Conservation (phyloP, 2,797 vertebrate species). For the Galago senegalensis region DNA sequence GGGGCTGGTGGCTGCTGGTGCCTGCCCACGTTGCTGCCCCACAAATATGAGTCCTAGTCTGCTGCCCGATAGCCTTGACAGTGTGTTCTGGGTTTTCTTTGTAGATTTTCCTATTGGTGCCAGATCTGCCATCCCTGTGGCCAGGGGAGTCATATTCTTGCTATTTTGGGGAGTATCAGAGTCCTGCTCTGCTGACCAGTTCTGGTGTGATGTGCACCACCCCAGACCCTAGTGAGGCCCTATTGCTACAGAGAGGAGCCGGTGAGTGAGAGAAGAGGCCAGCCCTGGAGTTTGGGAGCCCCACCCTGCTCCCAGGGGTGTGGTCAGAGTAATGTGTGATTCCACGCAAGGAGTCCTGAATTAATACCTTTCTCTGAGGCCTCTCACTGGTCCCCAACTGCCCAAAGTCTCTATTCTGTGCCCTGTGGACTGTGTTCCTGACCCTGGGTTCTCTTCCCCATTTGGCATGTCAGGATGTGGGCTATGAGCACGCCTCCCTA, state of each 20-base stretch:
- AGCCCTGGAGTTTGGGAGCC: not conserved
- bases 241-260: slow-evolving; percentile 91
- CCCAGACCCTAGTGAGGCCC: slow-evolving; percentile 91
- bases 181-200: slow-evolving; percentile 92
- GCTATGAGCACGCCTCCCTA: accelerated
- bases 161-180: slow-evolving; percentile 93
- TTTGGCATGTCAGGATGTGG: not conserved
- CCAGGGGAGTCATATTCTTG: slow-evolving; percentile 95
- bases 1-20: not conserved
- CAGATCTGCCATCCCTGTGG: slow-evolving; percentile 93
- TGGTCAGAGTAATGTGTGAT: not conserved
- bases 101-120: slow-evolving; percentile 94
- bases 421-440: not conserved
- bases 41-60: not conserved
- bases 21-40: not conserved
- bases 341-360: not conserved
- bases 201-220: slow-evolving; percentile 94
- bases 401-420: not conserved
- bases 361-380: not conserved
- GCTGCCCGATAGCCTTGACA: not conserved
- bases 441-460: not conserved
- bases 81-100: slow-evolving; percentile 68
- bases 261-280: slow-evolving; percentile 90
- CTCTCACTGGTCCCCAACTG: not conserved
- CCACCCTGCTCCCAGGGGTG: not conserved